Base-by-base conservation (phyloP, 2,797 vertebrate species). In the Chromobotia macracanthus region DNA sequence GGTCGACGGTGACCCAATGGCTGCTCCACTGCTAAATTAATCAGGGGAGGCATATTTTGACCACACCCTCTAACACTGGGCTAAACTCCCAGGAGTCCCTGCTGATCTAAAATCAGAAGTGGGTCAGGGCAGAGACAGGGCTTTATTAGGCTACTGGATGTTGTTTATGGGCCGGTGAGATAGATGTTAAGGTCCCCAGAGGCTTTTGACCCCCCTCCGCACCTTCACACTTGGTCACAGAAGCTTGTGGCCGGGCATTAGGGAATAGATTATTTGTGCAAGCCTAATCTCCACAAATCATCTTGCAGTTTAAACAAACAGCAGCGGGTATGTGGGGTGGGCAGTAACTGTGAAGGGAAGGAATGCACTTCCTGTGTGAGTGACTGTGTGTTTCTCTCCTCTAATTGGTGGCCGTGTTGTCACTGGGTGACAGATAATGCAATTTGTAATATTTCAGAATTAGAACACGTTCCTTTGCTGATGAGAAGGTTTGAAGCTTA, bases 351-450 rank as follows among this genome's bases (percentile, higher is more conserved):
- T 77, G 91, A 94, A 87, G 89, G 92, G 91, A 94, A 96, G 91
- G 92, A 94, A 96, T 94, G 94, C 86, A 92, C 90, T 95, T 96
- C 94, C 95, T 95, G 91, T 93, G 92, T 90, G 87, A 83, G 72
- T 82, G 76, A 79, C 79, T 81, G 75, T 53, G 51, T 51, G 79
- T 58, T 88, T 93, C 90, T 91, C 85, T 87, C 87, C 84, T 86
- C 87, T 90, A 90, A 90, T 90, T 87, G 82, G 84, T 88, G 87
- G 85, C 87, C 84, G 78, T 61, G 85, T 87, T 87, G 87, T 91
- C 88, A 88, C 89, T 72, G 10, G 85, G 84, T 92, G 89, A 92
- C 89, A 89, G 87, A 90, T 81, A 87, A 88, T 80, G 84, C 84
- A 79, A 80, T 15, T 63, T 86, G 89, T 78, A 81, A 87, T 89